A percentile compares a stretch with the other conserved stretches of the same genome.
These are phyloP conservation scores for Merluccius polli DNA, from an alignment of 2,797 vertebrate genomes.

Conservation along the genomic window DNA sequence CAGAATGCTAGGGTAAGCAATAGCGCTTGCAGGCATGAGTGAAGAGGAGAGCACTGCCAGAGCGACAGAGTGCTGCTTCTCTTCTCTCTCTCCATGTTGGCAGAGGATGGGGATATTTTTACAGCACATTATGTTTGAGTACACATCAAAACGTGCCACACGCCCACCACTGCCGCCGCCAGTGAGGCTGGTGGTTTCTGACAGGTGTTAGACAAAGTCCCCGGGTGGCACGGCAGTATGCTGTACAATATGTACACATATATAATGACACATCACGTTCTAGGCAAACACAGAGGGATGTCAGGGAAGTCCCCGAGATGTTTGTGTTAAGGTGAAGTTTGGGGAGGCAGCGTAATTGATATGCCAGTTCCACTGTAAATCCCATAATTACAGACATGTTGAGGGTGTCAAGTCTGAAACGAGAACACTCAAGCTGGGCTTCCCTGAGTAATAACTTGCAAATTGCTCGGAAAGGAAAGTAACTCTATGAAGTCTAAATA, in stretches of 20 bases:
- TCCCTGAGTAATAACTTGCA: slow-evolving; percentile 19
- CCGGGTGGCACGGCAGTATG: slow-evolving; percentile 30
- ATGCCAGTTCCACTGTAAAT: slow-evolving; percentile 40
- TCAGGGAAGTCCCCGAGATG: slow-evolving; percentile 73
- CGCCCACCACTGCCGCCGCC: slow-evolving; percentile 82
- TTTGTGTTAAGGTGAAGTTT: slow-evolving; percentile 50
- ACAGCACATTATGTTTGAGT: slow-evolving; percentile 78
- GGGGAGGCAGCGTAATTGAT: slow-evolving; percentile 40
- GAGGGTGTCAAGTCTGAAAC: slow-evolving; percentile 35
- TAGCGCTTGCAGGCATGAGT: slow-evolving; percentile 36
- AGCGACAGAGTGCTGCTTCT: slow-evolving; percentile 39
- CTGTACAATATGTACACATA: slow-evolving; percentile 43
- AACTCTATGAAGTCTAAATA: slow-evolving; percentile 17
- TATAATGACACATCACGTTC: slow-evolving; percentile 47
- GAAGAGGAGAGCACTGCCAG: slow-evolving; percentile 33
- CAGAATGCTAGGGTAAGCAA: slow-evolving; percentile 42
- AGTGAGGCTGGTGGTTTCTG: slow-evolving; percentile 77
- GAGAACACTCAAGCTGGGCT: slow-evolving; percentile 23
- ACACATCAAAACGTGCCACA: slow-evolving; percentile 85
- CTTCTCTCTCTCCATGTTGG: slow-evolving; percentile 53
- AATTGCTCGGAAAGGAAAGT: slow-evolving; percentile 35
- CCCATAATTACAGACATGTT: slow-evolving; percentile 38
- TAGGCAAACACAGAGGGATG: slow-evolving; percentile 74
- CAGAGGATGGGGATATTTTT: slow-evolving; percentile 74
- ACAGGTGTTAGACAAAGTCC: slow-evolving; percentile 77